Base-by-base conservation (phyloP, 2,888 invertebrate species). In the Mamestra brassicae region DNA sequence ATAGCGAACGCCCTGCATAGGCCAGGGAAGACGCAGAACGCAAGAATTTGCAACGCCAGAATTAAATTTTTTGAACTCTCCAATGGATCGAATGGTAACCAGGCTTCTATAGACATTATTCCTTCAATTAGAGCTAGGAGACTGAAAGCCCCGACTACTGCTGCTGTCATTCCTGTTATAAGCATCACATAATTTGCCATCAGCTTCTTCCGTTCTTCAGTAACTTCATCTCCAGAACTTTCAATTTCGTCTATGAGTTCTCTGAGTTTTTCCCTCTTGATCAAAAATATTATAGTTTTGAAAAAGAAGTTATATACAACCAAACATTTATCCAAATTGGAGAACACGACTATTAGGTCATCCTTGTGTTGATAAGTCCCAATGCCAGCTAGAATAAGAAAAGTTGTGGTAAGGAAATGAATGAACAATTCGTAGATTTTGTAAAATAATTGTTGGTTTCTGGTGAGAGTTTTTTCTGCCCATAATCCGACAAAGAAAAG, bases 31-130 rank as follows among this genome's bases (percentile, higher is more conserved):
- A 94, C 91, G 0, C 90, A 72, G 0, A 89, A 4, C 0, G 89
- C 88, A 3, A 93, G 0, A 38, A 95, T 87, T 86, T 94, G 93
- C 15, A 83, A 50, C 0, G 93, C 90, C 0, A 92, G 10, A 3
- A 93, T 55, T 17, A 93, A 85, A 63, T 91, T 93, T 84, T 88
- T 90, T 73, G 76, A 83, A 70, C 81, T 93, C 74, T 93, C 88
- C 54, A 85, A 80, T 0, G 92, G 91, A 62, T 95, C 92, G 61
- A 95, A 95, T 1, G 96, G 96, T 88, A 95, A 86, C 95, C 95
- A 96, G 0, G 93, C 90, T 71, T 94, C 94, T 0, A 95, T 68
- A 0, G 90, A 80, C 91, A 95, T 89, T 68, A 94, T 93, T 17
- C 91, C 91, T 74, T 93, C 91, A 6, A 88, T 84, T 10, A 91